Evolutionary conservation across 2,113 vertebrate genomes (phyloP).

Genomic region (Pardalotus punctatus): DNA sequence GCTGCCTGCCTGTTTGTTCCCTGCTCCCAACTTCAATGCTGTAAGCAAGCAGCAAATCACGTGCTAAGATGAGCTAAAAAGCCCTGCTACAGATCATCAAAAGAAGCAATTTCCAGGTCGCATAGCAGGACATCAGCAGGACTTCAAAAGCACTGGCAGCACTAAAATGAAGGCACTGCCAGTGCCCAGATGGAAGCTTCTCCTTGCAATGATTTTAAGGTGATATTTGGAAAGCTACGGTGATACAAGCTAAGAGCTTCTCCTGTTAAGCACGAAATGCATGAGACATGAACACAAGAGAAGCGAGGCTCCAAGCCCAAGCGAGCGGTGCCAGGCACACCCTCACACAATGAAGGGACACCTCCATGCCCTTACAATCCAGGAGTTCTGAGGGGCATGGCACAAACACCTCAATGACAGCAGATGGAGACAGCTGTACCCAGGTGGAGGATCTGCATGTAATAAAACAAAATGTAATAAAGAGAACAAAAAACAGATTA

Average conservation of each 20-base stretch:
- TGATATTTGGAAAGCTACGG: not conserved
- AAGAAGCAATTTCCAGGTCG: not conserved
- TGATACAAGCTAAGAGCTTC: not conserved
- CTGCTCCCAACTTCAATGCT: not conserved
- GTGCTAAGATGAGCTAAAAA: not conserved
- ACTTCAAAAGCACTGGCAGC: not conserved
- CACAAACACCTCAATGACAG: not conserved
- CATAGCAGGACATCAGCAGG: not conserved
- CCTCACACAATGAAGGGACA: not conserved
- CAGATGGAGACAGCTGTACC: not conserved
- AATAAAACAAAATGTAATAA: not conserved
- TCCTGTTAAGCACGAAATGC: not conserved
- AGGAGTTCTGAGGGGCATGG: not conserved
- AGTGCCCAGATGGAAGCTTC: not conserved
- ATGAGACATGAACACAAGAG: not conserved
- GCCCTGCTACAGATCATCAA: not conserved
- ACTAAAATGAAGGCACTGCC: not conserved
- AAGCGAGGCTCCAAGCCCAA: not conserved
- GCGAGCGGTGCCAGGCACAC: fast-evolving
- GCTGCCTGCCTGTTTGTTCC: not conserved
- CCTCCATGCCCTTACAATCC: fast-evolving
- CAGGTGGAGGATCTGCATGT: not conserved
- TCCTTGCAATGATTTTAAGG: not conserved
- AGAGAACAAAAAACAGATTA: not conserved
- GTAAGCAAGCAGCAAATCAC: not conserved